phyloP scores from a whole-genome alignment of 2,888 invertebrate genomes.

The Latrodectus hesperus region DNA sequence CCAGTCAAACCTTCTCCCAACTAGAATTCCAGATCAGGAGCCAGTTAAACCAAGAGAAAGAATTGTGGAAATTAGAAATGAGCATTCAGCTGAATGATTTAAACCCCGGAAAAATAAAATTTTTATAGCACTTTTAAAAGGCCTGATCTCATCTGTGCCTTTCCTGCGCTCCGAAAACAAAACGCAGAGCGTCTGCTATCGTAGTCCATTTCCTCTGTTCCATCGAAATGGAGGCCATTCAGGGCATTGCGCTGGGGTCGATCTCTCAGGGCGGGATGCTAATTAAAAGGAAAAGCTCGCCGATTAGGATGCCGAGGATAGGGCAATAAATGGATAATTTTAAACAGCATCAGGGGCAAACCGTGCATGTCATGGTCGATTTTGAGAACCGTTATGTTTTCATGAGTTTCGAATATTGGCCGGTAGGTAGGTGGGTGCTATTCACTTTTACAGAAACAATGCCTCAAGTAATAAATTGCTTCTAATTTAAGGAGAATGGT shows the following conservation, averaged over 20 bases:
- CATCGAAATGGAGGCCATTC: constrained; percentile 21
- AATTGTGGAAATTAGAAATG: too few species aligned
- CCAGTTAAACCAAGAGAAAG: too few species aligned
- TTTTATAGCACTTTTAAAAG: not conserved
- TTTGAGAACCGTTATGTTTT: constrained; percentile 40
- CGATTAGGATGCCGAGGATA: constrained; percentile 52
- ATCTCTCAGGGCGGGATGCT: constrained; percentile 31
- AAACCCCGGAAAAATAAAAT: constrained; percentile 28
- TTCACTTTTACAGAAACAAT: constrained; percentile 41
- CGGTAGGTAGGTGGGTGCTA: not conserved
- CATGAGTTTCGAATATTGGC: constrained; percentile 36
- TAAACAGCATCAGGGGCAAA: constrained; percentile 29
- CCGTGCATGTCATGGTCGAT: constrained; percentile 27
- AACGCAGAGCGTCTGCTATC: constrained; percentile 31
- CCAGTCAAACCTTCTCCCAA: too few species aligned
- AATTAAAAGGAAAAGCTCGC: constrained; percentile 59
- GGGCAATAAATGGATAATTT: constrained; percentile 61
- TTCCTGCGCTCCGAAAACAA: constrained; percentile 25
- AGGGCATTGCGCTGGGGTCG: constrained; percentile 19
- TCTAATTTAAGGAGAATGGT: constrained; percentile 35
- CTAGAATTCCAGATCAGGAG: too few species aligned
- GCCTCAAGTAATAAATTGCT: constrained; percentile 35
- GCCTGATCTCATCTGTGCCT: not conserved
- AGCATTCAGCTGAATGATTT: too few species aligned
- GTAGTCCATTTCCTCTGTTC: constrained; percentile 34